These are phyloP conservation scores for Sericinus montela DNA, from an alignment of 2,888 invertebrate species.

Conservation along the genomic window DNA sequence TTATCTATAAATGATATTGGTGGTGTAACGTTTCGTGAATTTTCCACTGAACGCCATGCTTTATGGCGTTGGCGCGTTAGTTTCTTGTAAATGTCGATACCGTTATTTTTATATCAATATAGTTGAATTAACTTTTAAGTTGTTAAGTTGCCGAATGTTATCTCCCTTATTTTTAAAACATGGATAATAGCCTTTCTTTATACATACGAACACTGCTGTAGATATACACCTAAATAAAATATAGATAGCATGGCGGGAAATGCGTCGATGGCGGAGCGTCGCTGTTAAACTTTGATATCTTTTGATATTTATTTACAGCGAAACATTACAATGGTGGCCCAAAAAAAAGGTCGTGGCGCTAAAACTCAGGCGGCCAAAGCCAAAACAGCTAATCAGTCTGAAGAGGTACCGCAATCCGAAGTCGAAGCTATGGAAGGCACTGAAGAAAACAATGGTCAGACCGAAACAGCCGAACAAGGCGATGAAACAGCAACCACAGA, in stretches of 20 bases:
- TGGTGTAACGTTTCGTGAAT: constrained; percentile 41
- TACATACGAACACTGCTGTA: constrained; percentile 35
- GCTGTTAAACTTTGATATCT: constrained; percentile 12
- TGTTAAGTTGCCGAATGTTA: background rate
- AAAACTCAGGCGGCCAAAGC: constrained; percentile 60
- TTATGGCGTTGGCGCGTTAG: constrained; percentile 66
- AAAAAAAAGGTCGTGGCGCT: constrained; percentile 69
- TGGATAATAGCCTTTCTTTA: too few species aligned
- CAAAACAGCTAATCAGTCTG: constrained; percentile 45
- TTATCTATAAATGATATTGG: constrained; percentile 14
- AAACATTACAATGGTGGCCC: constrained; percentile 61
- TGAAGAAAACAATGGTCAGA: constrained; percentile 62
- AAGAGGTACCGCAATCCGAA: constrained; percentile 41
- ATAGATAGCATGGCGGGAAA: constrained; percentile 53
- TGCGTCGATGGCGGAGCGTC: constrained; percentile 31
- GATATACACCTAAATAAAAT: constrained; percentile 28
- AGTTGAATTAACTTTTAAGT: background rate
- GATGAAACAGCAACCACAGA: constrained; percentile 36
- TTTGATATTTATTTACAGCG: constrained; percentile 31
- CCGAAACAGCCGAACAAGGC: constrained; percentile 35
- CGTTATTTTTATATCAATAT: constrained; percentile 36
- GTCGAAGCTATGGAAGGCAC: constrained; percentile 38
- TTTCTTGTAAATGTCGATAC: constrained; percentile 47
- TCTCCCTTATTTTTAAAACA: too few species aligned
- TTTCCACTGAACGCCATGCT: constrained; percentile 70